Evolutionary conservation across 2,888 invertebrate genomes (phyloP).

Genomic region (Drosophila fungiperda): DNA sequence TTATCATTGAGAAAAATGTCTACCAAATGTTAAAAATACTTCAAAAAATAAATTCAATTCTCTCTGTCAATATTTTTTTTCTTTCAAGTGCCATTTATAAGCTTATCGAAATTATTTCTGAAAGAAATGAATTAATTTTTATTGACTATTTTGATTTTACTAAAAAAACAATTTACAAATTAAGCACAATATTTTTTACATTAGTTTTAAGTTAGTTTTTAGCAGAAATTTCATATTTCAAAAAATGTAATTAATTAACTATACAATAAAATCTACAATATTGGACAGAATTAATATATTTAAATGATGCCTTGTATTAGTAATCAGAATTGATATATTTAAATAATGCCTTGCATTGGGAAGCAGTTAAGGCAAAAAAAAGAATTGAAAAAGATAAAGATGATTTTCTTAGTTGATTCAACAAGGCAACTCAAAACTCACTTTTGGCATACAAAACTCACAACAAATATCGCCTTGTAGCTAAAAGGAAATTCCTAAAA

Average conservation of each 20-base stretch:
- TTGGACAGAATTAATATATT: not conserved
- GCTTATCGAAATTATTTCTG: no score
- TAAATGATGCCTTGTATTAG: not conserved
- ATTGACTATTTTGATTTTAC: not conserved
- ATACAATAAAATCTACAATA: not conserved
- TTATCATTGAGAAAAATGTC: conserved; percentile 53
- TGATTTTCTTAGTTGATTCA: no score
- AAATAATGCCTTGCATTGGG: no score
- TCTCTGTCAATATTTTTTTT: not conserved
- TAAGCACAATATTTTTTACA: not conserved
- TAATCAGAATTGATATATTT: not conserved
- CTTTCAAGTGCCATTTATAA: not conserved
- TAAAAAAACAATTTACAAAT: not conserved
- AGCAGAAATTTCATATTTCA: not conserved
- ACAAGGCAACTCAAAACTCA: no score
- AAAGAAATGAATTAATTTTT: not conserved
- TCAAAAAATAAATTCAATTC: not conserved
- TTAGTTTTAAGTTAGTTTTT: not conserved
- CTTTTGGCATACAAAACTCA: no score
- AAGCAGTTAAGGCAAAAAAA: no score
- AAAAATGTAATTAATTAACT: not conserved
- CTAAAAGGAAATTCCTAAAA: no score
- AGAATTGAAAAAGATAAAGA: no score
- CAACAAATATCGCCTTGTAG: no score
- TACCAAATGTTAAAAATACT: conserved; percentile 2